Percentiles rank a stretch among this genome's conserved stretches.
These are phyloP conservation scores for Tragopan temminckii DNA, from an alignment of 2,797 vertebrate genomes.

Conservation along the genomic window DNA sequence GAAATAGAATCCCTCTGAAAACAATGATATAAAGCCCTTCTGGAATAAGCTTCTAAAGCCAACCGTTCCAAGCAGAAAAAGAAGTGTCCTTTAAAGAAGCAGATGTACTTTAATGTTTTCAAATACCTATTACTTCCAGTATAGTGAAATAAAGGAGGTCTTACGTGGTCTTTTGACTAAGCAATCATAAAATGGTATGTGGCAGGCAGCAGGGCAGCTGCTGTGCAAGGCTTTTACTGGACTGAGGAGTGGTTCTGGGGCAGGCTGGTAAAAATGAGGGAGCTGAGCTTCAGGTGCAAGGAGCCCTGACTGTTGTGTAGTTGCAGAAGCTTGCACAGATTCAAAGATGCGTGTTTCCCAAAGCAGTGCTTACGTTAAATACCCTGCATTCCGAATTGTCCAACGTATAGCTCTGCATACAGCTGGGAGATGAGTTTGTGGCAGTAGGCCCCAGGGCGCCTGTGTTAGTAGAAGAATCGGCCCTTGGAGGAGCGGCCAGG, in stretches of 20 bases:
- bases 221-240: background rate
- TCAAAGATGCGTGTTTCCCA: fast-evolving
- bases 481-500: background rate
- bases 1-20: background rate
- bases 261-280: background rate
- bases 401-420: background rate
- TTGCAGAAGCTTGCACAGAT: background rate
- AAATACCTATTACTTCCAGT: background rate
- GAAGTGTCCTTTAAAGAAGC: background rate
- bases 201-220: background rate
- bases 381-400: fast-evolving
- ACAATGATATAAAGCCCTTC: background rate
- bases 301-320: background rate
- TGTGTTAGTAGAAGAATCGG: background rate
- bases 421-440: background rate
- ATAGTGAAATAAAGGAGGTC: background rate
- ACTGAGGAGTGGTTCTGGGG: background rate
- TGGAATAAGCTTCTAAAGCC: background rate
- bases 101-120: constrained; percentile 6
- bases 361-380: background rate
- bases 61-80: background rate
- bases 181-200: background rate
- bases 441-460: background rate
- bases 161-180: background rate
- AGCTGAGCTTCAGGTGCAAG: background rate